These are phyloP conservation scores for Caenorhabditis virilis DNA, from an alignment of 2,888 invertebrate genomes.

Conservation along the genomic window DNA sequence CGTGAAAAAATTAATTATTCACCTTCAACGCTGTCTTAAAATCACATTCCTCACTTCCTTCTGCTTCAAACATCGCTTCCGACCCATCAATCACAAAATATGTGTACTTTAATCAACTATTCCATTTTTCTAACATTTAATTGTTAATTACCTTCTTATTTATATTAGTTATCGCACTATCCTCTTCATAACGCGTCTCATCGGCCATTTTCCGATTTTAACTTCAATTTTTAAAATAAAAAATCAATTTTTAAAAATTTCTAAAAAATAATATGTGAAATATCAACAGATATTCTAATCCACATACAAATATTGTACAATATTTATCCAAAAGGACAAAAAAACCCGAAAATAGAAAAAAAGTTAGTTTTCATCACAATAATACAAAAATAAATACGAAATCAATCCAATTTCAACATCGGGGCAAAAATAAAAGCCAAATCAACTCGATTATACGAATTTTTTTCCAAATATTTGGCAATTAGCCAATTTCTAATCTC, in stretches of 20 bases:
- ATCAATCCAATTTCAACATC: constrained; percentile 38
- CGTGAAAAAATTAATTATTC: not conserved
- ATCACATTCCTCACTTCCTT: constrained; percentile 7
- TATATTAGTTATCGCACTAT: constrained; percentile 11
- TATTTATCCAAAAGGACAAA: too few species aligned
- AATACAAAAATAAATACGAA: constrained; percentile 12
- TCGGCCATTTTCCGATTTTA: constrained; percentile 1
- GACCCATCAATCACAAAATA: constrained; percentile 40
- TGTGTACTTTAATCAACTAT: constrained; percentile 10
- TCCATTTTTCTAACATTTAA: not conserved
- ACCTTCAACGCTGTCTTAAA: not conserved
- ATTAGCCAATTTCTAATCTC: constrained; percentile 18
- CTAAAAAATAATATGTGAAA: not conserved
- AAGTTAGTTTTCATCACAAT: not conserved
- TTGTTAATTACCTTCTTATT: constrained; percentile 15
- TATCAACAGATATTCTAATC: too few species aligned
- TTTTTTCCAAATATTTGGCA: constrained; percentile 34
- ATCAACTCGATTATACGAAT: constrained; percentile 53
- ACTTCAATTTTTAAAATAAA: constrained; percentile 1
- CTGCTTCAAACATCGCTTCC: constrained; percentile 28
- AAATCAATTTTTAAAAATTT: not conserved
- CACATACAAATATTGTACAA: too few species aligned
- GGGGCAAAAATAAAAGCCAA: constrained; percentile 54
- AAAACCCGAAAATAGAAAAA: constrained; percentile 1
- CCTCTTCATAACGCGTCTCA: constrained; percentile 17